Percentiles rank a stretch among this genome's conserved stretches.
Conservation (phyloP, 2,888 invertebrate genomes). For the Hemithea aestivaria region DNA sequence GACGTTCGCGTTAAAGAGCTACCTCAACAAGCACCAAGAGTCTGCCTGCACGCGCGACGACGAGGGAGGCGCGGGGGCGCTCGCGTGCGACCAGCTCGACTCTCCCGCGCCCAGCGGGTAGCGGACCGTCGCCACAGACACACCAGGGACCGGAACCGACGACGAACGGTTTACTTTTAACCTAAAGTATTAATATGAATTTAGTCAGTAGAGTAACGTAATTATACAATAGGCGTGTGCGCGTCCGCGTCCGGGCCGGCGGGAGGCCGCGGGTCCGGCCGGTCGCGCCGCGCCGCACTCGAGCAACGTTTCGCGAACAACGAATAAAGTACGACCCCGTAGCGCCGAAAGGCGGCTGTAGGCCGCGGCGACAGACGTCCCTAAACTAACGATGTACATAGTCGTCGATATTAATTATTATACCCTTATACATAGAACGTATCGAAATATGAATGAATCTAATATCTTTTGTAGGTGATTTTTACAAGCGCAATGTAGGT, state of each 20-base stretch:
- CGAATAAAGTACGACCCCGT: constrained; percentile 76
- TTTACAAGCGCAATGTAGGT: constrained; percentile 79
- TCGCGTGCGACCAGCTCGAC: constrained; percentile 32
- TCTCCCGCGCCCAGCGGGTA: constrained; percentile 41
- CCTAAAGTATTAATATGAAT: constrained; percentile 77
- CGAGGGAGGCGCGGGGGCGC: constrained; percentile 56
- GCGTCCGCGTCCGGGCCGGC: constrained; percentile 29
- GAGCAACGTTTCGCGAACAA: constrained; percentile 80
- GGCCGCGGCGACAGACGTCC: constrained; percentile 71
- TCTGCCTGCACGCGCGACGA: constrained; percentile 92
- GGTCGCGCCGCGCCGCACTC: constrained; percentile 55
- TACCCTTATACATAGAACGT: constrained; percentile 76
- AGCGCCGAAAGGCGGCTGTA: constrained; percentile 60
- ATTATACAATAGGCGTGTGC: constrained; percentile 64
- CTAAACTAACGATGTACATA: constrained; percentile 70
- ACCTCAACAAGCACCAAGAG: constrained; percentile 97
- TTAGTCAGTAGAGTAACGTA: constrained; percentile 70
- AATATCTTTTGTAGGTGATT: constrained; percentile 81
- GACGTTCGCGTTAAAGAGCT: constrained; percentile 96
- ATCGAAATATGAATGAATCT: constrained; percentile 76
- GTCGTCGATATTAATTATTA: constrained; percentile 72
- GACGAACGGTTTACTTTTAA: constrained; percentile 63
- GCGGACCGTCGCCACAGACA: constrained; percentile 40
- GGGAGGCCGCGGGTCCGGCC: constrained; percentile 36
- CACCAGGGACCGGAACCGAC: constrained; percentile 69